A percentile compares a stretch with the other conserved stretches of the same genome.
Evolutionary conservation across 2,888 invertebrate genomes (phyloP).

Genomic region (Agrochola lychnidis): DNA sequence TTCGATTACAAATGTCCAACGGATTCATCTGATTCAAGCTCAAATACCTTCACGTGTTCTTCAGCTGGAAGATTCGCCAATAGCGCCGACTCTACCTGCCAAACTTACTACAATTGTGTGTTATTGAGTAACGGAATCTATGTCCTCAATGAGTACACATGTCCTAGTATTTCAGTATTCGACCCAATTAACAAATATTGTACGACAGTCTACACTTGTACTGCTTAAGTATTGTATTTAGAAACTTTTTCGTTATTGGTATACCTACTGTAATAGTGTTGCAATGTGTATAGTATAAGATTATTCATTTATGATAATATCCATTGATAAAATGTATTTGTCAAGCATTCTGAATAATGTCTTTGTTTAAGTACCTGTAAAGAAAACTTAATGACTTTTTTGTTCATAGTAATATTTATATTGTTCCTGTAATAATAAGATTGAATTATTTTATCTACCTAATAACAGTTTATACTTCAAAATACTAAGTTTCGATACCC

Average conservation of each 20-base stretch:
- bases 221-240: slow-evolving; percentile 5
- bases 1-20: slow-evolving; percentile 44
- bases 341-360: not conserved
- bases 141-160: slow-evolving; percentile 66
- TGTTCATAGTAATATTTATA: not conserved
- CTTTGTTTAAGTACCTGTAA: not conserved
- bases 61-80: slow-evolving; percentile 67
- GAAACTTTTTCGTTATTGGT: not conserved
- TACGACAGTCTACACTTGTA: slow-evolving; percentile 69
- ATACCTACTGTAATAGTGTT: slow-evolving; percentile 1
- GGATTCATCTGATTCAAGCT: slow-evolving; percentile 6
- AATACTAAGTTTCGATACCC: not conserved
- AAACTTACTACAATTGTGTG: slow-evolving; percentile 72
- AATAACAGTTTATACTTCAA: not conserved
- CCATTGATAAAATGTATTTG: not conserved
- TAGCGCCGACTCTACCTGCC: slow-evolving; percentile 71
- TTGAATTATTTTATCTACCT: not conserved
- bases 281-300: not conserved
- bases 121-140: slow-evolving; percentile 65
- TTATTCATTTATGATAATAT: not conserved
- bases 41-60: slow-evolving; percentile 35
- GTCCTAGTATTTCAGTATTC: slow-evolving; percentile 73
- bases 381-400: not conserved
- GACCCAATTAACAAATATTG: slow-evolving; percentile 71
- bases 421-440: not conserved